Conservation (phyloP, 2,797 vertebrate genomes). For the Astyanax mexicanus region DNA sequence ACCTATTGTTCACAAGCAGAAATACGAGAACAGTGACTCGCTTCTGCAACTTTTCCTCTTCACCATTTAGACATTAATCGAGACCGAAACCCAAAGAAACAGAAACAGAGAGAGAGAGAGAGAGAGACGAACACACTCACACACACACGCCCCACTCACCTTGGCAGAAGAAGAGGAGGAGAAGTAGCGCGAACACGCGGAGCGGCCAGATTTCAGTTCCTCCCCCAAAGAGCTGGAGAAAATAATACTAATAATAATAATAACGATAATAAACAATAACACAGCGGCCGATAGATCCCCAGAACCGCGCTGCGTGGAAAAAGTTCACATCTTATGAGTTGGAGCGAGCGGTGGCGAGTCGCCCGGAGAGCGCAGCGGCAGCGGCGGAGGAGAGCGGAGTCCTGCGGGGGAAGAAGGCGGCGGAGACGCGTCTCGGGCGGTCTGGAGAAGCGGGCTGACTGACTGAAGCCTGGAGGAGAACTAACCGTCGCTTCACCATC, state of each 20-base stretch:
- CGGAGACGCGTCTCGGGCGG: not conserved
- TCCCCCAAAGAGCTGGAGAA: not conserved
- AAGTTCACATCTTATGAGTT: constrained; percentile 60
- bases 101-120: not conserved
- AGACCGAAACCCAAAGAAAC: no score
- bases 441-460: not conserved
- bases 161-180: constrained; percentile 56
- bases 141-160: constrained; percentile 71
- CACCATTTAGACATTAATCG: not conserved
- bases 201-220: constrained; percentile 53
- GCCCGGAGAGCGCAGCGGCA: not conserved
- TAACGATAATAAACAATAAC: no score
- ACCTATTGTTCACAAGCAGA: no score
- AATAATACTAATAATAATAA: no score
- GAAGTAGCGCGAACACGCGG: constrained; percentile 57
- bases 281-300: constrained; percentile 22
- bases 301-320: constrained; percentile 5
- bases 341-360: not conserved
- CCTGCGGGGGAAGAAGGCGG: not conserved
- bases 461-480: constrained; percentile 32
- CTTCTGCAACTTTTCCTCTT: not conserved
- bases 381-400: not conserved
- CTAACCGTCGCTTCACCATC: constrained; percentile 70
- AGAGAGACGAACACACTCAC: not conserved
- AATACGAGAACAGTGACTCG: no score